Percentiles rank a stretch among this genome's conserved stretches.
These are phyloP conservation scores for Neoscelio sp. DNA, from an alignment of 2,888 invertebrate species.

Conservation along the genomic window DNA sequence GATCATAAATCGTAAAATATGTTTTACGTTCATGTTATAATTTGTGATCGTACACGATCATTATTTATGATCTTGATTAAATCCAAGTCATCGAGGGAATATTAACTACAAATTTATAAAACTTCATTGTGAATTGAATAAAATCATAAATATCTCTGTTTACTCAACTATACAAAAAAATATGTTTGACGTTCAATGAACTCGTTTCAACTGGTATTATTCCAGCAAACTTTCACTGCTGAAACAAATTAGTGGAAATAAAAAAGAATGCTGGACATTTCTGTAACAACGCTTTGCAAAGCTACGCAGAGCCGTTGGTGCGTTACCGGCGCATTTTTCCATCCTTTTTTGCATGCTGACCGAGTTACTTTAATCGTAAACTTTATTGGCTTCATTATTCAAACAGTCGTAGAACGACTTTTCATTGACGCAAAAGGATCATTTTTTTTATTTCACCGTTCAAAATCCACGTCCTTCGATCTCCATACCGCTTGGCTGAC, in stretches of 20 bases:
- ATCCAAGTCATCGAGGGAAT: too few relatives aligned
- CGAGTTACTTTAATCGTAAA: slow-evolving; percentile 44
- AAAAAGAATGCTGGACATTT: slow-evolving; percentile 55
- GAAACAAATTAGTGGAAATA: slow-evolving; percentile 66
- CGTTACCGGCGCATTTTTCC: slow-evolving; percentile 49
- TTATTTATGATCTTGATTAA: too few relatives aligned
- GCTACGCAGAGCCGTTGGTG: slow-evolving; percentile 39
- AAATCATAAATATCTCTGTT: too few relatives aligned
- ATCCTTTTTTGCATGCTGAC: slow-evolving; percentile 36
- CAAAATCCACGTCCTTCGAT: slow-evolving; percentile 20
- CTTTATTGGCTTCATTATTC: slow-evolving; percentile 31
- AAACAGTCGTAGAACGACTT: slow-evolving; percentile 6
- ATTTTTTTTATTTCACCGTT: slow-evolving; percentile 1
- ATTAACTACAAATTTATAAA: too few relatives aligned
- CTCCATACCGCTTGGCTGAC: not conserved
- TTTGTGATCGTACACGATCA: too few relatives aligned
- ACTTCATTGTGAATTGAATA: too few relatives aligned
- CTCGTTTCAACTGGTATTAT: slow-evolving; percentile 16
- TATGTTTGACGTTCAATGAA: slow-evolving; percentile 53
- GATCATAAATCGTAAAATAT: too few relatives aligned
- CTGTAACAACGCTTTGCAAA: slow-evolving; percentile 33
- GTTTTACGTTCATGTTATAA: too few relatives aligned
- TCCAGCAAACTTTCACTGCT: slow-evolving; percentile 67
- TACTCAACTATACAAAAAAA: too few relatives aligned
- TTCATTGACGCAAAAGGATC: slow-evolving; percentile 44